Evolutionary conservation across 2,888 invertebrate genomes (phyloP).

Genomic region (Pyrrhosoma nymphula): DNA sequence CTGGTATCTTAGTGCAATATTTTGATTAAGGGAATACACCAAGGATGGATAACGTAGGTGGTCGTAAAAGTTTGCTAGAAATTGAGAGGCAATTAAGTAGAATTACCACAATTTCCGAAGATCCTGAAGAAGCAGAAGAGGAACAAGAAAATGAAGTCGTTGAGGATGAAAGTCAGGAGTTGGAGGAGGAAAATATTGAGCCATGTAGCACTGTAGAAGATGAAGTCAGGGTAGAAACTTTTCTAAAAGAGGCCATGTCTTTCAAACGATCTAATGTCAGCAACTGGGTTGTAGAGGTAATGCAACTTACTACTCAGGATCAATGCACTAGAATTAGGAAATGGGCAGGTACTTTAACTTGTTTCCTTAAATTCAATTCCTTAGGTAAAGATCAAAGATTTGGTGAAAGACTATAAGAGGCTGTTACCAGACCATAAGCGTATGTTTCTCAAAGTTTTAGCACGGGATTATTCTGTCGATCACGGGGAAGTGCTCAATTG

Average conservation of each 20-base stretch:
- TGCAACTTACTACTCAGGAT: neutral
- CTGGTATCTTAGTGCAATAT: neutral
- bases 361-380: slow-evolving; percentile 14
- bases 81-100: slow-evolving; percentile 26
- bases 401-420: slow-evolving; percentile 72
- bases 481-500: slow-evolving; percentile 76
- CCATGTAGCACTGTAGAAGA: slow-evolving; percentile 73
- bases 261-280: slow-evolving; percentile 76
- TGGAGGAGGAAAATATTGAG: slow-evolving; percentile 33
- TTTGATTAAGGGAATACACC: neutral
- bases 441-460: slow-evolving; percentile 77
- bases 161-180: neutral
- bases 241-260: slow-evolving; percentile 75
- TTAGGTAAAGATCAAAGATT: slow-evolving; percentile 45
- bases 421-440: slow-evolving; percentile 73
- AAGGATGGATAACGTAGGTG: slow-evolving; percentile 33
- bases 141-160: slow-evolving; percentile 33
- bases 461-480: slow-evolving; percentile 77
- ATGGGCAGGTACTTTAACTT: slow-evolving; percentile 61
- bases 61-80: slow-evolving; percentile 49
- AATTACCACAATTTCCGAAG: slow-evolving; percentile 48
- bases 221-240: slow-evolving; percentile 71
- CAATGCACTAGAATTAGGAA: no score
- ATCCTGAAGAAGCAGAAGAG: slow-evolving; percentile 43
- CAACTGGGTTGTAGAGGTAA: slow-evolving; percentile 77